Conservation (phyloP, 1,140 invertebrate species). For the Periplaneta americana region DNA sequence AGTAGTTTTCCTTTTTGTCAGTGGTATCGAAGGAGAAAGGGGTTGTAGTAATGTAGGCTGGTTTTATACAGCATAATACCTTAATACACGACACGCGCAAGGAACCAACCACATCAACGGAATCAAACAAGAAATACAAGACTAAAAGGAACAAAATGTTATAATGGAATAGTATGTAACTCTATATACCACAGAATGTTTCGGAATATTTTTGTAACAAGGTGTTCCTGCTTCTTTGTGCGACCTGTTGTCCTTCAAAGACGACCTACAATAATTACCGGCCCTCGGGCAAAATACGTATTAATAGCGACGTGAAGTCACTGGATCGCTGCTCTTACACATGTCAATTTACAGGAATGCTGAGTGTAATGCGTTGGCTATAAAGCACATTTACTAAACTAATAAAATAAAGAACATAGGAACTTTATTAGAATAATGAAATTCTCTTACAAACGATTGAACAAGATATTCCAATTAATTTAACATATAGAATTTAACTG, state of each 20-base stretch:
- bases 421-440: too few relatives aligned
- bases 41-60: neutral
- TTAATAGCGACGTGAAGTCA: neutral
- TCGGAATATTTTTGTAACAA: neutral
- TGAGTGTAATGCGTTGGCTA: too few relatives aligned
- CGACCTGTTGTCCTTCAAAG: neutral
- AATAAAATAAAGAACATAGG: too few relatives aligned
- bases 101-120: neutral
- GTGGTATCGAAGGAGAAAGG: neutral
- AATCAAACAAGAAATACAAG: neutral
- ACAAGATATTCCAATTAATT: too few relatives aligned
- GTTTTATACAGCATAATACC: neutral
- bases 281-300: neutral
- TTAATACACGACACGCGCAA: neutral
- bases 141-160: neutral
- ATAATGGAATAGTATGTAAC: neutral
- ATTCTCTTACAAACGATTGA: too few relatives aligned
- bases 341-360: too few relatives aligned
- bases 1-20: neutral
- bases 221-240: neutral
- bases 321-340: neutral
- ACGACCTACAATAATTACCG: neutral
- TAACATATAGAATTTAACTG: too few relatives aligned
- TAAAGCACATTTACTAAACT: too few relatives aligned
- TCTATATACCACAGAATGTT: neutral